A percentile compares a stretch with the other conserved stretches of the same genome.
Conservation (phyloP, 1,140 invertebrate genomes). For the Himalopsyche phryganea region DNA sequence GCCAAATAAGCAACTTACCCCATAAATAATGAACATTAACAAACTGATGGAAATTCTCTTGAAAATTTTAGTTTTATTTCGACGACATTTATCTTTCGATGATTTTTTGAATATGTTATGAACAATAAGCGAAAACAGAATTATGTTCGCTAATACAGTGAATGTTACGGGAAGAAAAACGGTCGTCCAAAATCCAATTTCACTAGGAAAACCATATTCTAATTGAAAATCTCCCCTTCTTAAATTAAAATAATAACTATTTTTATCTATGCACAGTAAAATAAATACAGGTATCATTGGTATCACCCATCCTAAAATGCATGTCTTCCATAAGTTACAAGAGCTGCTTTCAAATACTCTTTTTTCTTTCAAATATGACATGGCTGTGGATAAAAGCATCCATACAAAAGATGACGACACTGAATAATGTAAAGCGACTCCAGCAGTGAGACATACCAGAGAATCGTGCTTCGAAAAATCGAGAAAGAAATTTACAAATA, state of each 20-base stretch:
- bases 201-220: slow-evolving; percentile 48
- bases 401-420: slow-evolving; percentile 50
- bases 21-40: slow-evolving; percentile 50
- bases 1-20: slow-evolving; percentile 52
- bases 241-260: slow-evolving; percentile 43
- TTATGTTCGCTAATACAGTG: slow-evolving; percentile 47
- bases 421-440: slow-evolving; percentile 47
- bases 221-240: slow-evolving; percentile 39
- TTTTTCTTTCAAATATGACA: slow-evolving; percentile 48
- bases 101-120: slow-evolving; percentile 48
- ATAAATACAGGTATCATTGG: slow-evolving; percentile 44
- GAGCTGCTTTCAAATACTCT: slow-evolving; percentile 47
- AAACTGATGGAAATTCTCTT: slow-evolving; percentile 49
- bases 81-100: slow-evolving; percentile 46
- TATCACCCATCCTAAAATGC: slow-evolving; percentile 46
- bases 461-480: slow-evolving; percentile 38
- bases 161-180: slow-evolving; percentile 47
- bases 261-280: slow-evolving; percentile 42
- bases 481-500: slow-evolving; percentile 41
- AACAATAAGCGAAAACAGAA: slow-evolving; percentile 50
- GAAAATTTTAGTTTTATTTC: slow-evolving; percentile 45
- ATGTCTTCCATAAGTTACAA: slow-evolving; percentile 47
- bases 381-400: slow-evolving; percentile 51
- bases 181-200: slow-evolving; percentile 45
- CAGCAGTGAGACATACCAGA: slow-evolving; percentile 43